Evolutionary conservation across 2,888 invertebrate species (phyloP), one percentile per base, ranked within the genome.

Genomic region (Aquatica leii): DNA sequence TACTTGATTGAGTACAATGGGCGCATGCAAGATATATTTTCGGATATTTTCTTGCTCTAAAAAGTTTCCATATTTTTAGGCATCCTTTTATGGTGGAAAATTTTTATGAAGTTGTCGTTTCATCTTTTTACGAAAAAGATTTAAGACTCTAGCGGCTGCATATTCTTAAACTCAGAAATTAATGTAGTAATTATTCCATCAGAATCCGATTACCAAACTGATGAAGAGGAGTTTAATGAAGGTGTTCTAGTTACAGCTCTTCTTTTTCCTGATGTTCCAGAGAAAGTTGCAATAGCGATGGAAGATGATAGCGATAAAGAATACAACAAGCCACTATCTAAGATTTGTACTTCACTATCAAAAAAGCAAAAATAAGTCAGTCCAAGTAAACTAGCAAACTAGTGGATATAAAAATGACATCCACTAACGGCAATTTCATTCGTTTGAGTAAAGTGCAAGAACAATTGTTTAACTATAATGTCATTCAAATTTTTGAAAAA

Each of bases 301-400:
- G 37, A 37, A 12, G 37, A 37, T 37, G 37, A 37, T 37, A 37
- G 37, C 37, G 37, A 37, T 37, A 12, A 37, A 37, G 37, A 37
- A 37, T 37, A 4, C 24, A 24, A 24, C 24, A 24, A 4, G 24
- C 6, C 24, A 6, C 24, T 24, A 24, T n/a, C 24, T 37, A 37
- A 37, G 37, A 37, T 37, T 12, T 37, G n/a, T 6, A 37, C 4
- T 37, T 5, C 37, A 37, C 37, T 37, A 37, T 12, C 11, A 37
- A 37, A 6, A 37, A 4, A 37, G 11, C 11, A 37, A 37, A 37
- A 37, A 11, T 37, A 37, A 37, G 37, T 37, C 37, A 37, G 11
- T 12, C 2, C 37, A 37, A 37, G 37, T 37, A 11, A 11, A n/a
- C 4, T 37, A 37, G 37, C 37, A 12, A 37, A 37, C 37, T 2